Base-by-base conservation (phyloP, 2,888 invertebrate species). In the Dynastes maya region DNA sequence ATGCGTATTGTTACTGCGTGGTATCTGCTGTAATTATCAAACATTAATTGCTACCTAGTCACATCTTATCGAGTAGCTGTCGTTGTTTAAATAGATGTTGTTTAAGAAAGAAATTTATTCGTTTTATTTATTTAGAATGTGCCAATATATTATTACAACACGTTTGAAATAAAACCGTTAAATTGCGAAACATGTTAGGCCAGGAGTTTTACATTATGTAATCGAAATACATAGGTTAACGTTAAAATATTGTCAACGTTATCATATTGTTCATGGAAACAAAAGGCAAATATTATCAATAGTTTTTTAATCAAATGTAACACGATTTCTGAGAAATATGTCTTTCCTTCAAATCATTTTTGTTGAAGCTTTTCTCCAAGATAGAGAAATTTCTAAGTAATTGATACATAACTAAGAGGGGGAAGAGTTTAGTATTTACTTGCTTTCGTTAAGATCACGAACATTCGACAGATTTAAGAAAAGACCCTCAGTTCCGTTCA, bases 21-120 rank as follows among this genome's bases (percentile, higher is more conserved):
- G 13, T 68, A 68, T 68, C 68, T 27, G 27, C 27, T 68, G 49
- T 22, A 68, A 68, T 68, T 51, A 68, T 65, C 51, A 51, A 49
- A 51, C 49, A 27, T 51, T 68, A 68, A 68, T 51, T 51, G 49
- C 68, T 29, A 51, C 5, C 16, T 51, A 68, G 40, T 51, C 51
- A 51, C 51, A 49, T 27, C 13, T 29, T 51, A 49, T 68, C 11
- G 8, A 68, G 49, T 51, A 27, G 22, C n/a, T 68, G 49, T 13
- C 68, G 45, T 68, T 27, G 51, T 51, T 22, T 68, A 68, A 51
- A 51, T 68, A 27, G 8, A 68, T 68, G 51, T 5, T 32, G 3
- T 27, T 29, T 63, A 32, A 13, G 6, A 11, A 13, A 32, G 27
- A 32, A 63, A 63, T 29, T 63, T 63, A 63, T 63, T 32, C 55